These are phyloP conservation scores for Numida meleagris DNA, from an alignment of 2,113 vertebrate genomes.

Conservation along the genomic window DNA sequence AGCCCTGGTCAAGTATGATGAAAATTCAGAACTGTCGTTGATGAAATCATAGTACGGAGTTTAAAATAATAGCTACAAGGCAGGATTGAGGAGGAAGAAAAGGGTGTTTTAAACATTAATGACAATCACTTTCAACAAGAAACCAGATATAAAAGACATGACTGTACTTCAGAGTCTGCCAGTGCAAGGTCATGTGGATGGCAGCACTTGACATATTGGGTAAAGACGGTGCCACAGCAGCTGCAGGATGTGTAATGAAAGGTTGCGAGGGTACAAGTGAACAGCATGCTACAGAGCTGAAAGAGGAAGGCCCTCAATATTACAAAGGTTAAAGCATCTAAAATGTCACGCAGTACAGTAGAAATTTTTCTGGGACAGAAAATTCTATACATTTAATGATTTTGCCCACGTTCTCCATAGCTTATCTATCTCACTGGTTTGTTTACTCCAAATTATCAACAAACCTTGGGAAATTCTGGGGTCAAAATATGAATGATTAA, in stretches of 20 bases:
- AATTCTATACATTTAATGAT: neutral
- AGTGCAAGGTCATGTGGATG: neutral
- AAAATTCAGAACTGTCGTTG: neutral
- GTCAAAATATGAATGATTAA: neutral
- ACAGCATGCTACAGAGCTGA: neutral
- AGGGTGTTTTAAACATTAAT: neutral
- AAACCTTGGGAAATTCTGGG: neutral
- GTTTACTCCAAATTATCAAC: neutral
- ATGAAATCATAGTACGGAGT: neutral
- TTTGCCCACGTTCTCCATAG: neutral
- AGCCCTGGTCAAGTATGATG: neutral
- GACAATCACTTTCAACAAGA: neutral
- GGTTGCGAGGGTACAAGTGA: neutral
- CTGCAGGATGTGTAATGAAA: neutral
- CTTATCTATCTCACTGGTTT: neutral
- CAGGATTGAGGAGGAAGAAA: neutral
- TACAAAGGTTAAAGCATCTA: neutral
- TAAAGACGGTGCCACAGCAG: neutral
- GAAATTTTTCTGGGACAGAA: neutral
- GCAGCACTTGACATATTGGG: neutral
- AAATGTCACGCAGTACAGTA: neutral
- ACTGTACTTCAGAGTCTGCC: neutral
- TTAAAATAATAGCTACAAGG: neutral
- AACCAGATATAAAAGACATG: neutral
- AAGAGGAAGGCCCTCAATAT: neutral